Conservation (phyloP, 2,797 vertebrate species). For the Carapus acus region DNA sequence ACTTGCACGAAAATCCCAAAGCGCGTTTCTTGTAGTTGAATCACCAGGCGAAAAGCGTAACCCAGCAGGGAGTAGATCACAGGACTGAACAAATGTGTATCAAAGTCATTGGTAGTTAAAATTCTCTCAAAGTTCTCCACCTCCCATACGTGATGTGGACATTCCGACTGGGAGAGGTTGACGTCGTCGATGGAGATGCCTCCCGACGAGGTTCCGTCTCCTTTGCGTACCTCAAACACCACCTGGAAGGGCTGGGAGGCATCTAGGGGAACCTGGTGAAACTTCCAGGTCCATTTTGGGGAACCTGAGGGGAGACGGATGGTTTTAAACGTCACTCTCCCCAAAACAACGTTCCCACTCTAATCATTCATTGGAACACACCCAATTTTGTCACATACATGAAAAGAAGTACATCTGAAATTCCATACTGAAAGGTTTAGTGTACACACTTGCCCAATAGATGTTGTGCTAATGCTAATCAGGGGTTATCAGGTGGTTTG, state of each 20-base stretch:
- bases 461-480: no score
- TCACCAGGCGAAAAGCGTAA: conserved; percentile 73
- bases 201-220: conserved; percentile 59
- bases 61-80: conserved; percentile 75
- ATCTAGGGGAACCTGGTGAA: conserved; percentile 68
- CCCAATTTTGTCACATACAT: no score
- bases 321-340: no score
- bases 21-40: accelerated
- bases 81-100: conserved; percentile 58
- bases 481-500: no score
- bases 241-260: conserved; percentile 67
- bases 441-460: no score
- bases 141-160: conserved; percentile 75
- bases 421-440: no score
- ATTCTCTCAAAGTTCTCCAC: conserved; percentile 69
- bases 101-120: conserved; percentile 37
- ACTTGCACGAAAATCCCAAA: conserved; percentile 66
- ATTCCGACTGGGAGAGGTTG: conserved; percentile 76
- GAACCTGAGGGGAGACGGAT: conserved; percentile 25
- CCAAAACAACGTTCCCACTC: no score
- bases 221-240: conserved; percentile 69
- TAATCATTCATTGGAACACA: no score
- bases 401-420: no score
- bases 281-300: conserved; percentile 68
- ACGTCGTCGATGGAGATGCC: conserved; percentile 80